Conservation (phyloP, 1,140 invertebrate species). For the Pachypsylla venusta region DNA sequence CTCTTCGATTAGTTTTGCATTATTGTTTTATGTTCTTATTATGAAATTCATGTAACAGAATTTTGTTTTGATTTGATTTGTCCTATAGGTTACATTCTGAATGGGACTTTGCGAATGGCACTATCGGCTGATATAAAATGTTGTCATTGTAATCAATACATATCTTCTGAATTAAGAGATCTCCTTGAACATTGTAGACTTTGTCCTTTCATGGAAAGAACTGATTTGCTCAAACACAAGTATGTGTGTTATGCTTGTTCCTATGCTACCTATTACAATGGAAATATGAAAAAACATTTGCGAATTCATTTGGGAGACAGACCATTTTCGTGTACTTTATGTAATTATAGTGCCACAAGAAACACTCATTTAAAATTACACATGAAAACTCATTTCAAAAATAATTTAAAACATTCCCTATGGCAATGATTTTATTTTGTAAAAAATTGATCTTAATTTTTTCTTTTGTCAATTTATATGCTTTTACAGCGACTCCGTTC, state of each 20-base stretch:
- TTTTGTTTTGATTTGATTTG: too few species aligned
- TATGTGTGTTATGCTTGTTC: neutral
- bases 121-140: neutral
- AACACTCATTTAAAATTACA: slow-evolving; percentile 2
- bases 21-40: too few species aligned
- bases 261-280: neutral
- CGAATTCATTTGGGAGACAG: neutral
- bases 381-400: slow-evolving; percentile 4
- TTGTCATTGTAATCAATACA: neutral
- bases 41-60: too few species aligned
- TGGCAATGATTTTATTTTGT: neutral
- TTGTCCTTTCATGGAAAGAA: neutral
- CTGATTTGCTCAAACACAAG: neutral
- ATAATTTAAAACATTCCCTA: slow-evolving; percentile 1
- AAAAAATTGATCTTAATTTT: too few species aligned
- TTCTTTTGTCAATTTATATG: too few species aligned
- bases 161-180: neutral
- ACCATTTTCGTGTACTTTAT: neutral
- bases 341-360: slow-evolving; percentile 1
- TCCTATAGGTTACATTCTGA: slow-evolving; percentile 5
- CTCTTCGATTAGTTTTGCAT: too few species aligned
- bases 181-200: neutral
- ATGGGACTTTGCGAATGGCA: neutral
- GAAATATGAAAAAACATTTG: slow-evolving; percentile 7
- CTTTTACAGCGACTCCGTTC: too few species aligned